A percentile compares a stretch with the other conserved stretches of the same genome.
These are phyloP conservation scores for Heliconius hewitsoni DNA, from an alignment of 1,140 invertebrate genomes.

Conservation along the genomic window DNA sequence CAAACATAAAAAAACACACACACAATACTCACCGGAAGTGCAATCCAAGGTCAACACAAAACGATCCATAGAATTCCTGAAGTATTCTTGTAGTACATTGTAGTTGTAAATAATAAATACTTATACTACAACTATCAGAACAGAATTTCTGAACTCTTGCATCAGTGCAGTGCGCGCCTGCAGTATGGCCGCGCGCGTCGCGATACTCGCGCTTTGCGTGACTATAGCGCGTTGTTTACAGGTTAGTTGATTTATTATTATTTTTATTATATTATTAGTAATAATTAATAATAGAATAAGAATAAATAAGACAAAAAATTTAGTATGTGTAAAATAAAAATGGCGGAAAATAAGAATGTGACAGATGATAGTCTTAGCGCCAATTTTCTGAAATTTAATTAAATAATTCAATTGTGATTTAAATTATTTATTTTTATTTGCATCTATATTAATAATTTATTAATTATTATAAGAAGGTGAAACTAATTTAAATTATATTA, in stretches of 20 bases:
- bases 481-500: too few relatives aligned
- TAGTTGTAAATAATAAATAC: neutral
- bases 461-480: too few relatives aligned
- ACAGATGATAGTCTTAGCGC: neutral
- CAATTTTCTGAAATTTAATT: neutral
- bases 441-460: too few relatives aligned
- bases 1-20: neutral
- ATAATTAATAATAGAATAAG: neutral
- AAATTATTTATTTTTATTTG: neutral
- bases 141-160: slow-evolving; percentile 14
- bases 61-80: neutral
- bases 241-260: slow-evolving; percentile 34
- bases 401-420: neutral
- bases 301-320: neutral
- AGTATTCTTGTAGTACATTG: neutral
- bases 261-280: neutral
- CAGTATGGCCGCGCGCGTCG: slow-evolving; percentile 43
- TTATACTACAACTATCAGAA: neutral
- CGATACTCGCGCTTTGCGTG: slow-evolving; percentile 38
- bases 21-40: slow-evolving; percentile 3
- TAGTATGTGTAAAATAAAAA: neutral
- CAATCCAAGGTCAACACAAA: neutral
- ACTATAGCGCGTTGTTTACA: slow-evolving; percentile 26
- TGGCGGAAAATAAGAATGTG: neutral
- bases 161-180: slow-evolving; percentile 37